A percentile compares a stretch with the other conserved stretches of the same genome.
These are phyloP conservation scores for Tuta absoluta DNA, from an alignment of 2,888 invertebrate species.

Conservation along the genomic window DNA sequence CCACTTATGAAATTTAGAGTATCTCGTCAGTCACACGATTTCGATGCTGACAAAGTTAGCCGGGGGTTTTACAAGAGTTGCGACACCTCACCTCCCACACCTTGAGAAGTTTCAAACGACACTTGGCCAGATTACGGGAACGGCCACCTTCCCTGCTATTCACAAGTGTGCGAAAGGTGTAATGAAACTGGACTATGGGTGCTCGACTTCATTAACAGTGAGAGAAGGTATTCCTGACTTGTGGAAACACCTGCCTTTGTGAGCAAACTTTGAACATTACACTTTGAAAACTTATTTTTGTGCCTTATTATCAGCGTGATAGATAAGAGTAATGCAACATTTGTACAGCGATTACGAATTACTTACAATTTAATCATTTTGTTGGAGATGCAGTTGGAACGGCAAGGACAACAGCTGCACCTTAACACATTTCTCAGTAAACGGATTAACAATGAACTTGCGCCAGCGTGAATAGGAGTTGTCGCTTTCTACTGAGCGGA, in stretches of 20 bases:
- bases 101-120: conserved; percentile 51
- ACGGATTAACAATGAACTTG: conserved; percentile 56
- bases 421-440: conserved; percentile 49
- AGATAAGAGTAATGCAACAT: conserved; percentile 3
- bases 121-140: conserved; percentile 47
- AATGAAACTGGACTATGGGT: conserved; percentile 40
- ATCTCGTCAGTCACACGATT: conserved; percentile 42
- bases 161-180: conserved; percentile 35
- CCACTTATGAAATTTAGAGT: conserved; percentile 41
- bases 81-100: conserved; percentile 40
- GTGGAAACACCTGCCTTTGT: conserved; percentile 33
- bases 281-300: neutral
- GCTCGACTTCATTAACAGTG: conserved; percentile 35
- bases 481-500: conserved; percentile 26
- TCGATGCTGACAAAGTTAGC: conserved; percentile 46
- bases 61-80: conserved; percentile 41
- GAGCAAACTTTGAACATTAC: neutral
- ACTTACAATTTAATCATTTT: neutral
- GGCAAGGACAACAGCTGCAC: conserved; percentile 29
- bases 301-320: neutral
- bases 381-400: neutral
- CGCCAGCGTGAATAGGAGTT: conserved; percentile 36
- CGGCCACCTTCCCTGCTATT: conserved; percentile 38
- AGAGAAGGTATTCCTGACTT: conserved; percentile 31
- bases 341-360: neutral